Conservation (phyloP, 2,888 invertebrate genomes). For the Siphlonurus alternatus region DNA sequence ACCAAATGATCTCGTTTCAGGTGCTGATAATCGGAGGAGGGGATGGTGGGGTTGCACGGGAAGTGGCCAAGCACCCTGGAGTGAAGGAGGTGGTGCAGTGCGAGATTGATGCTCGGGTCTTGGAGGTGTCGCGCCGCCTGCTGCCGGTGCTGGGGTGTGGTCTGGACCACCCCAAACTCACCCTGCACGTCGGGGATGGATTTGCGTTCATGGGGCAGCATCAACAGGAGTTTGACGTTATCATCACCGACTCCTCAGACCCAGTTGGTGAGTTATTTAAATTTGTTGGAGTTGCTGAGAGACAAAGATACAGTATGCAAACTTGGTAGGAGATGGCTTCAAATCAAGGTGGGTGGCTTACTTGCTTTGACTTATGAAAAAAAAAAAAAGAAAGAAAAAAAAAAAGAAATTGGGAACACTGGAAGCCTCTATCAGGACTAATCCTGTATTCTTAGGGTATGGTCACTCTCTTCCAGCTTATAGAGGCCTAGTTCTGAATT, state of each 20-base stretch:
- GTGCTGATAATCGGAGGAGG: constrained; percentile 93
- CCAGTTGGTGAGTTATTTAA: constrained; percentile 52
- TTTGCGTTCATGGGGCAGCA: constrained; percentile 86
- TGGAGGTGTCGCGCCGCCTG: constrained; percentile 75
- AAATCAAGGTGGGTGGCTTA: too few relatives aligned
- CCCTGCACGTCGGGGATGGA: constrained; percentile 77
- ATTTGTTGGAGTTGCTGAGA: too few relatives aligned
- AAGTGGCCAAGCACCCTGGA: constrained; percentile 80
- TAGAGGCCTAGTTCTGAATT: too few relatives aligned
- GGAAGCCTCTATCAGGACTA: too few relatives aligned
- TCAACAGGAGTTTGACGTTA: constrained; percentile 78
- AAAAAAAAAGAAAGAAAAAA: not conserved
- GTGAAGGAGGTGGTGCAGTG: constrained; percentile 79
- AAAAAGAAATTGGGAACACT: too few relatives aligned
- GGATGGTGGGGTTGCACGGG: constrained; percentile 93
- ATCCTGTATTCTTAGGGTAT: too few relatives aligned
- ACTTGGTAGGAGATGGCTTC: too few relatives aligned
- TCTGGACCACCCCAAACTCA: constrained; percentile 67
- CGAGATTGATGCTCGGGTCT: constrained; percentile 87
- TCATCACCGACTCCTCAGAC: constrained; percentile 97
- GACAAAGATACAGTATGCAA: too few relatives aligned
- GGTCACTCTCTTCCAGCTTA: too few relatives aligned
- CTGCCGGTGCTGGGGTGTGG: constrained; percentile 84
- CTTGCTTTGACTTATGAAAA: too few relatives aligned
- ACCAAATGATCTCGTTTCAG: too few relatives aligned